Percentiles rank a stretch among this genome's conserved stretches.
Conservation (phyloP, 1,140 invertebrate genomes). For the Drosophila melanica region DNA sequence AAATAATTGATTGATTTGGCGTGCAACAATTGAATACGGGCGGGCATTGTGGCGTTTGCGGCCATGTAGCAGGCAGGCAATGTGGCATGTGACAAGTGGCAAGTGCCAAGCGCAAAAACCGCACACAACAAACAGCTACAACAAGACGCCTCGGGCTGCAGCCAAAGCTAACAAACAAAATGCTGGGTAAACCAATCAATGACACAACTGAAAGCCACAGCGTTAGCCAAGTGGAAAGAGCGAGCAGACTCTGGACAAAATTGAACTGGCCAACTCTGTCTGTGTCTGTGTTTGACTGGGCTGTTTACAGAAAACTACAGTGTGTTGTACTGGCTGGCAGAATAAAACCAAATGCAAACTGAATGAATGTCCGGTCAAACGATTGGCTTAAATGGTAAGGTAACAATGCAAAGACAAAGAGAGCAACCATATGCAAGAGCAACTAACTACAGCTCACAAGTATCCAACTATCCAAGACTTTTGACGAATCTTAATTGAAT, state of each 20-base stretch:
- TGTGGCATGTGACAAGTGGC: slow-evolving; percentile 37
- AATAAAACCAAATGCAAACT: slow-evolving; percentile 57
- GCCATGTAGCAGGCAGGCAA: slow-evolving; percentile 7
- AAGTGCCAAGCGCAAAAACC: slow-evolving; percentile 47
- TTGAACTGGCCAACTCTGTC: slow-evolving; percentile 31
- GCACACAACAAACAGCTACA: slow-evolving; percentile 36
- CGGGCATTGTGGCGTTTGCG: slow-evolving; percentile 5
- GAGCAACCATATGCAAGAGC: background rate
- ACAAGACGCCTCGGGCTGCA: slow-evolving; percentile 26
- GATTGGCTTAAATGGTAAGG: slow-evolving; percentile 42
- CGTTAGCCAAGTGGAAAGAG: slow-evolving; percentile 67
- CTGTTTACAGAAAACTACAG: slow-evolving; percentile 42
- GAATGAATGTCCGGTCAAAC: slow-evolving; percentile 26
- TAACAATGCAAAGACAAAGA: slow-evolving; percentile 29
- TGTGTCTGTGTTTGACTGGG: background rate
- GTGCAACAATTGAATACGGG: slow-evolving; percentile 67
- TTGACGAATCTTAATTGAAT: slow-evolving; percentile 67
- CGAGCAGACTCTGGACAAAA: slow-evolving; percentile 24
- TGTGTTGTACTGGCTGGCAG: slow-evolving; percentile 48
- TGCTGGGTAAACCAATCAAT: slow-evolving; percentile 79
- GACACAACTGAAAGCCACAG: slow-evolving; percentile 77
- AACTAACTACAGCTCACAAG: background rate
- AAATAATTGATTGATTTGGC: slow-evolving; percentile 77
- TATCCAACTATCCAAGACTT: slow-evolving; percentile 20
- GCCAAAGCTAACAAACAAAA: slow-evolving; percentile 73